These are phyloP conservation scores for Steinernema carpocapsae DNA, from an alignment of 2,888 invertebrate genomes.

Conservation along the genomic window DNA sequence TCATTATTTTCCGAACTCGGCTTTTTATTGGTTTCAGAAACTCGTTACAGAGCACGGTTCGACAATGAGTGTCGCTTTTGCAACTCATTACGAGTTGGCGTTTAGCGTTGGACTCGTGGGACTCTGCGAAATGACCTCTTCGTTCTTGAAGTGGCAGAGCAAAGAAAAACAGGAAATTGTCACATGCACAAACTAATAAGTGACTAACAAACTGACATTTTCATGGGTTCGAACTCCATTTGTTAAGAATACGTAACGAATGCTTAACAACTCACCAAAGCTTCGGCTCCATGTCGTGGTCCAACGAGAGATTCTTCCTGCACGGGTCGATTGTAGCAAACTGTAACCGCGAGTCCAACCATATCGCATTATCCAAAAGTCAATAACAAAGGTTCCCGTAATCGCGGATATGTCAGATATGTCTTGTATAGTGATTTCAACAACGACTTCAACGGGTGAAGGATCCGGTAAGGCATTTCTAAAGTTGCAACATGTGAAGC, in stretches of 20 bases:
- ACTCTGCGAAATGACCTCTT: neutral
- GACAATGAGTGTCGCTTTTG: too few species aligned
- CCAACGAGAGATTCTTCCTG: constrained; percentile 62
- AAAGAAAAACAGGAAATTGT: neutral
- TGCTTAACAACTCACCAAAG: constrained; percentile 50
- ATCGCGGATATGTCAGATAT: constrained; percentile 66
- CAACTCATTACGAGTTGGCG: neutral
- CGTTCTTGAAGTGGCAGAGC: neutral
- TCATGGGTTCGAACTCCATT: neutral
- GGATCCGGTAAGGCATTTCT: constrained; percentile 67
- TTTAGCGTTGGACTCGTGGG: neutral
- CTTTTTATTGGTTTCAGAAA: constrained; percentile 31
- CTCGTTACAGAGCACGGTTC: neutral
- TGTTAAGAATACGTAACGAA: neutral
- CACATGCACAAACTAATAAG: neutral
- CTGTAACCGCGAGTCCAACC: constrained; percentile 59
- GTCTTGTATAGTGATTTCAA: constrained; percentile 67
- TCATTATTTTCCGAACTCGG: neutral
- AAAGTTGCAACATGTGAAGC: constrained; percentile 30
- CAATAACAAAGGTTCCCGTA: constrained; percentile 64
- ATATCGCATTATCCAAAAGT: constrained; percentile 67
- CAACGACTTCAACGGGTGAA: constrained; percentile 61
- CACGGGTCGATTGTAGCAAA: constrained; percentile 65
- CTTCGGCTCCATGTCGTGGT: constrained; percentile 67
- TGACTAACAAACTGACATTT: neutral